Evolutionary conservation across 2,888 invertebrate genomes (phyloP).

Genomic region (Microplitis manilae): DNA sequence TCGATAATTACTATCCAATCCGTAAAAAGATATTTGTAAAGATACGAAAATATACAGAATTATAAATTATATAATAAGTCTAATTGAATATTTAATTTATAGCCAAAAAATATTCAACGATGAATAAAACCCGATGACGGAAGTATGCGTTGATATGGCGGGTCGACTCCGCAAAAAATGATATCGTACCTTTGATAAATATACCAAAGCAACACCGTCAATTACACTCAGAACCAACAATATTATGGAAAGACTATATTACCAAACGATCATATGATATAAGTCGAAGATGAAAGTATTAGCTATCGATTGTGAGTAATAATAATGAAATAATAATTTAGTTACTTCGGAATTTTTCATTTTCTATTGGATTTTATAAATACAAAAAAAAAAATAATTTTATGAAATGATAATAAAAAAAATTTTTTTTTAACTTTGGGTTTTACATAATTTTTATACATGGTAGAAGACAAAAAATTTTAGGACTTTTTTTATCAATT

Average conservation of each 20-base stretch:
- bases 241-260: slow-evolving; percentile 1
- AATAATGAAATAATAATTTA: too few species aligned
- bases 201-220: slow-evolving; percentile 2
- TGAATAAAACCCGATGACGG: neutral
- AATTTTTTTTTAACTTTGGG: too few species aligned
- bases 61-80: neutral
- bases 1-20: too few species aligned
- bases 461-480: too few species aligned
- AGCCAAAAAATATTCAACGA: neutral
- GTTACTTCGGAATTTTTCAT: too few species aligned
- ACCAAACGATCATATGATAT: neutral
- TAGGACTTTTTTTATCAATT: too few species aligned
- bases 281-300: slow-evolving; percentile 6
- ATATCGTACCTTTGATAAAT: neutral
- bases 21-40: too few species aligned
- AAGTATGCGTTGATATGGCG: slow-evolving; percentile 3
- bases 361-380: too few species aligned
- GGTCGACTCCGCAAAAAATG: neutral
- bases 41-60: too few species aligned
- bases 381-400: too few species aligned
- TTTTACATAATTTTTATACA: too few species aligned
- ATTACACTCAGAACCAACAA: neutral
- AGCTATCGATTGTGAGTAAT: neutral
- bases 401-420: too few species aligned
- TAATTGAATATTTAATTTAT: neutral